phyloP scores from a whole-genome alignment of 2,113 vertebrate genomes.

The Pseudonaja textilis region DNA sequence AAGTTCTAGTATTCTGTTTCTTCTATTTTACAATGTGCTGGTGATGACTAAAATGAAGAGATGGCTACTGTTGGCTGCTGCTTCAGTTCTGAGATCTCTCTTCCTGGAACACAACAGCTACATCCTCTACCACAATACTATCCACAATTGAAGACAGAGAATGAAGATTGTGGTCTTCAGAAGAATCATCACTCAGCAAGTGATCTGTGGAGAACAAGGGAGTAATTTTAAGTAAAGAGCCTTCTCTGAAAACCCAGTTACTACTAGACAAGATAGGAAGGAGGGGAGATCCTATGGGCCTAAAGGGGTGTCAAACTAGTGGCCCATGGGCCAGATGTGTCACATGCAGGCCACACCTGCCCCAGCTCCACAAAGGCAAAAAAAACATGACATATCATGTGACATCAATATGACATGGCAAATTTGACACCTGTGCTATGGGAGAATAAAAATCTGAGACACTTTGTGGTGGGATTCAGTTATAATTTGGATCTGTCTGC shows the following conservation, averaged over 20 bases:
- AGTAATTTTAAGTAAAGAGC: neutral
- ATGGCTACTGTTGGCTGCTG: neutral
- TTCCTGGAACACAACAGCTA: constrained; percentile 75
- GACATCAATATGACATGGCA: too few relatives aligned
- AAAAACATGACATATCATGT: too few relatives aligned
- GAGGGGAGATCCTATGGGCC: neutral
- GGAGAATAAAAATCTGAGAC: neutral
- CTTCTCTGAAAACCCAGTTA: neutral
- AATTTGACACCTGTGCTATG: too few relatives aligned
- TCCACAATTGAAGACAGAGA: constrained; percentile 92
- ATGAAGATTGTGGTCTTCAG: constrained; percentile 83
- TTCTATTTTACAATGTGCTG: constrained; percentile 10
- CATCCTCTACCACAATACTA: constrained; percentile 82
- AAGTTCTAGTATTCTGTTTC: constrained; percentile 10
- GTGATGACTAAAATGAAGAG: neutral
- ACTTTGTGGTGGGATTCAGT: neutral
- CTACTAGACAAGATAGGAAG: neutral
- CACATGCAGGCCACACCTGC: too few relatives aligned
- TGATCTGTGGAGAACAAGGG: constrained; percentile 74
- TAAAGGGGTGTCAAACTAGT: too few relatives aligned
- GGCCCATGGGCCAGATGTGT: too few relatives aligned
- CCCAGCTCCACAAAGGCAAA: too few relatives aligned
- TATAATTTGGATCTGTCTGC: neutral
- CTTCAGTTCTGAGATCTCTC: constrained; percentile 71
- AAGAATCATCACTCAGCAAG: constrained; percentile 76